phyloP scores from a whole-genome alignment of 2,888 invertebrate species.

The Rotaria sp. region DNA sequence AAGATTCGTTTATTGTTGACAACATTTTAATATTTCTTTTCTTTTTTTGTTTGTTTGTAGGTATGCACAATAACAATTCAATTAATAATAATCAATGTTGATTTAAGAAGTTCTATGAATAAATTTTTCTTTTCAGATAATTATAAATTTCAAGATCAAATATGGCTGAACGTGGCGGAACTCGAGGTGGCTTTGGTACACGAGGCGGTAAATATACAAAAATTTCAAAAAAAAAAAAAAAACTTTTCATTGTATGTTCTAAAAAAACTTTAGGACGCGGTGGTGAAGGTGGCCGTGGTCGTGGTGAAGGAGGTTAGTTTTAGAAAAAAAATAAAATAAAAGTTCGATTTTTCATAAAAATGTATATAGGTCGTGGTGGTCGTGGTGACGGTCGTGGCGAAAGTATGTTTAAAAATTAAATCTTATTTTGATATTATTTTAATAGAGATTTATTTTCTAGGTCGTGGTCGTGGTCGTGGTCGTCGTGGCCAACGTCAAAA shows the following conservation, averaged over 20 bases:
- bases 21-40: not conserved
- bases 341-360: no score
- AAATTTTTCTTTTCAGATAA: not conserved
- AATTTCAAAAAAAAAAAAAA: not conserved
- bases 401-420: conserved; percentile 27
- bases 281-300: not conserved
- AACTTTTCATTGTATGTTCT: not conserved
- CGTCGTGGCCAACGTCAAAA: conserved; percentile 61
- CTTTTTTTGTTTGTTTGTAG: not conserved
- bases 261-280: not conserved
- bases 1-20: not conserved
- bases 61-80: not conserved
- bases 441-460: not conserved
- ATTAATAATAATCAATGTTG: not conserved
- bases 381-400: conserved; percentile 62
- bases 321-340: not conserved
- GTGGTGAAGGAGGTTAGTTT: not conserved
- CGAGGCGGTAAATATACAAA: not conserved
- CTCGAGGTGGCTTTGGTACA: conserved; percentile 26
- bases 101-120: no score
- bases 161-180: conserved; percentile 24
- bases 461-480: conserved; percentile 50
- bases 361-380: conserved; percentile 21
- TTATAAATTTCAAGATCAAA: not conserved
- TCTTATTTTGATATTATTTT: not conserved